Evolutionary conservation across 2,113 vertebrate species (phyloP), one percentile per base, ranked within the genome.

Genomic region (Motacilla alba): DNA sequence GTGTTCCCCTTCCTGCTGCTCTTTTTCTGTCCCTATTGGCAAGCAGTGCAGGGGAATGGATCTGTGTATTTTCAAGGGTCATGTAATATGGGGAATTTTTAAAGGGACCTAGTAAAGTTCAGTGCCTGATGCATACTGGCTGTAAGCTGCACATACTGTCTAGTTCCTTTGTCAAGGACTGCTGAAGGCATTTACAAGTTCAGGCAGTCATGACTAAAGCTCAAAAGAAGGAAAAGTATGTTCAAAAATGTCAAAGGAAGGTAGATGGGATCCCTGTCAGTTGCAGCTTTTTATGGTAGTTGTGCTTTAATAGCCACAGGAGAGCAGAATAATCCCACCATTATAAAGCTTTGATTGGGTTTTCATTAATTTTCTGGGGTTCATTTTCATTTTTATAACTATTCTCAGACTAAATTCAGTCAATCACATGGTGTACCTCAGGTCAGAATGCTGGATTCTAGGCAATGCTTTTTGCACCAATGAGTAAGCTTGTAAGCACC

Each of bases 1-100:
- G 87, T 93, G 90, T 89, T 91, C 55, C 93, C 13, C 67, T 97
- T 94, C 94, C 95, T 95, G 11, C 67, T 82, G 44, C 49, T 85
- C 47, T 39, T 69, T 90, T 91, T 90, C 73, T 87, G 44, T 78
- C 56, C 44, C 16, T 84, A 24, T 87, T 97, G 91, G 93, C 89
- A 94, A 91, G 69, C 74, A 64, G 35, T 15, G 24, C 31, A 84
- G 41, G 23, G 26, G 41, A 81, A 64, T 39, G 22, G 3, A 52
- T 72, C 41, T 85, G 14, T 75, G 39, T 84, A 24, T 84, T 93
- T 80, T 31, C 63, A 26, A 95, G 46, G 12, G 39, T 16, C 44
- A 53, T 43, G 23, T 53, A 78, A 69, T 55, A 19, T 3, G 3
- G 15, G 27, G 39, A 59, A 49, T 56, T 83, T 95, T 90, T 90